Evolutionary conservation across 1,140 invertebrate species (phyloP).

Genomic region (Drosophila bocki): DNA sequence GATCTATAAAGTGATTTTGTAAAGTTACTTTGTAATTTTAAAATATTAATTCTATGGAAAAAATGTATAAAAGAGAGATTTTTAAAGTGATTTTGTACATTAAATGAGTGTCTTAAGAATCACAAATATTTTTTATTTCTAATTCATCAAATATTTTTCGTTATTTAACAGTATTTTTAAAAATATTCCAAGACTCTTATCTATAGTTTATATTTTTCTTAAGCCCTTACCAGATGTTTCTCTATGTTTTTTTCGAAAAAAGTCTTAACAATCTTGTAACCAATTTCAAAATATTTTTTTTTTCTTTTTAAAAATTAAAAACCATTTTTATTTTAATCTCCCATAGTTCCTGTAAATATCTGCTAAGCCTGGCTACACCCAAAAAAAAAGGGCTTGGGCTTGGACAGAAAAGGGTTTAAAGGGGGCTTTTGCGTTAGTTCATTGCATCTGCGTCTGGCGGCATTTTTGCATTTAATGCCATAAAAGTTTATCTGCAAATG

Average conservation of each 20-base stretch:
- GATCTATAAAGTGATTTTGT: no score
- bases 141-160: neutral
- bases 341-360: constrained; percentile 10
- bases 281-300: no score
- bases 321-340: no score
- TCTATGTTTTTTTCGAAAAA: neutral
- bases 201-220: neutral
- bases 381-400: neutral
- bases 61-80: no score
- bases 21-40: no score
- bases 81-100: no score
- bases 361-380: neutral
- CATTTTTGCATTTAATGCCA: constrained; percentile 50
- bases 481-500: constrained; percentile 59
- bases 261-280: neutral
- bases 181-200: no score
- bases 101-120: neutral
- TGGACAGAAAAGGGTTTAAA: constrained; percentile 1
- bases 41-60: no score
- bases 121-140: no score
- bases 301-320: neutral
- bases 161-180: neutral
- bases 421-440: constrained; percentile 1
- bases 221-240: rapidly evolving
- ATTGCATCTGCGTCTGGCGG: constrained; percentile 43